These are phyloP conservation scores for Periophthalmodon schlosseri DNA, from an alignment of 2,113 vertebrate species.

Conservation along the genomic window DNA sequence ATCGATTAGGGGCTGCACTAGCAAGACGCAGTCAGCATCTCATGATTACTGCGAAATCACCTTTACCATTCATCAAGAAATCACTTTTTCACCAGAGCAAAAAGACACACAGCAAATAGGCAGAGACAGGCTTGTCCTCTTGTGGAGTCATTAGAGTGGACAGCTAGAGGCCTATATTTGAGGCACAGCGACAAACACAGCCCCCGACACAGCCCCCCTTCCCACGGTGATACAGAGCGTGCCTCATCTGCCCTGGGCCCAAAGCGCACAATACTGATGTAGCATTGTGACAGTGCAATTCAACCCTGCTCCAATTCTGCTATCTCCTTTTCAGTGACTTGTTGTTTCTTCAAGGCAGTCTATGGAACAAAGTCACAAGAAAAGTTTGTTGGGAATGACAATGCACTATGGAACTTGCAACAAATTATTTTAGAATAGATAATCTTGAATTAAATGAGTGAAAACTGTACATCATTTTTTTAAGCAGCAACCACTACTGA, in stretches of 20 bases:
- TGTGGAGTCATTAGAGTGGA: slow-evolving; percentile 14
- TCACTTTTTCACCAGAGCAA: slow-evolving; percentile 13
- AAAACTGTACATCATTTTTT: too few species aligned
- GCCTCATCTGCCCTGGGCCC: slow-evolving; percentile 43
- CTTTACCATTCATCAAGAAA: slow-evolving; percentile 36
- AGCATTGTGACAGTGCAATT: slow-evolving; percentile 48
- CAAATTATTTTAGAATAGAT: background rate
- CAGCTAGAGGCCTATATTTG: slow-evolving; percentile 44
- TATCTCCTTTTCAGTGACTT: slow-evolving; percentile 10
- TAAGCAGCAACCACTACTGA: background rate
- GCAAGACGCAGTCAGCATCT: slow-evolving; percentile 53
- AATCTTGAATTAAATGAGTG: background rate
- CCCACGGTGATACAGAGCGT: slow-evolving; percentile 38
- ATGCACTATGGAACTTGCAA: background rate
- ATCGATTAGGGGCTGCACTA: slow-evolving; percentile 59
- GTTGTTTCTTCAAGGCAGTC: slow-evolving; percentile 9
- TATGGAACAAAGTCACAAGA: background rate
- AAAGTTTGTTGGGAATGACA: background rate
- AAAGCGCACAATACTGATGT: slow-evolving; percentile 31
- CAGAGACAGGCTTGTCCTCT: slow-evolving; percentile 54
- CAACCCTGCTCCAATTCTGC: slow-evolving; percentile 30
- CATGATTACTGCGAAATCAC: slow-evolving; percentile 53
- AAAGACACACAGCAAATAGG: slow-evolving; percentile 40
- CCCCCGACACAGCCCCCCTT: slow-evolving; percentile 59
- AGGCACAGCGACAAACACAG: slow-evolving; percentile 66